phyloP scores from a whole-genome alignment of 2,113 vertebrate genomes.

The Piprites chloris region DNA sequence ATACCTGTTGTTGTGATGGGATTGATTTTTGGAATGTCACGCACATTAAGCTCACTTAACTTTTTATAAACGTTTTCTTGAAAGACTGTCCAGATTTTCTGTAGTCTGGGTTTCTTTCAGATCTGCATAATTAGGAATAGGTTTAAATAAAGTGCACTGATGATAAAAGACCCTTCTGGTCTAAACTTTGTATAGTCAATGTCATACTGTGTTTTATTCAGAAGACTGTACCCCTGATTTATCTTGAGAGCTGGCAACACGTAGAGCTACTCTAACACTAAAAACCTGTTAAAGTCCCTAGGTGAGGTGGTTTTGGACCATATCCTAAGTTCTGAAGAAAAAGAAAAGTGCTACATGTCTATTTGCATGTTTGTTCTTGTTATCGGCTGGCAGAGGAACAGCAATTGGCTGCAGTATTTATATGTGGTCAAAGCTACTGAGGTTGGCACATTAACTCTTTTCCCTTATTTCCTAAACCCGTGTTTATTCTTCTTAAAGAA shows the following conservation, averaged over 20 bases:
- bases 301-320: neutral
- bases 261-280: neutral
- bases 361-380: conserved; percentile 34
- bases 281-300: neutral
- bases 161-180: conserved; percentile 34
- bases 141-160: conserved; percentile 40
- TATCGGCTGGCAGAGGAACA: neutral
- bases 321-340: neutral
- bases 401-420: conserved; percentile 8
- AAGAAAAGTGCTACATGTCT: neutral
- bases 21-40: conserved; percentile 44
- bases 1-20: conserved; percentile 54
- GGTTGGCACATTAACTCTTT: neutral
- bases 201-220: neutral
- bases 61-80: conserved; percentile 13
- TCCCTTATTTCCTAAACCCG: conserved; percentile 11
- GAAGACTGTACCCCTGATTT: neutral
- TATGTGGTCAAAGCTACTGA: conserved; percentile 7
- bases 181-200: neutral
- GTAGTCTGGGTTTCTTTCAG: neutral
- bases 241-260: neutral
- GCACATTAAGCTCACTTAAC: conserved; percentile 15
- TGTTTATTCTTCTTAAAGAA: conserved; percentile 27
- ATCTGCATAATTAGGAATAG: conserved; percentile 39
- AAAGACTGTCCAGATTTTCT: neutral